Percentiles rank a stretch among this genome's conserved stretches.
phyloP scores from a whole-genome alignment of 2,888 invertebrate species.

The Lasioglossum marginatum region DNA sequence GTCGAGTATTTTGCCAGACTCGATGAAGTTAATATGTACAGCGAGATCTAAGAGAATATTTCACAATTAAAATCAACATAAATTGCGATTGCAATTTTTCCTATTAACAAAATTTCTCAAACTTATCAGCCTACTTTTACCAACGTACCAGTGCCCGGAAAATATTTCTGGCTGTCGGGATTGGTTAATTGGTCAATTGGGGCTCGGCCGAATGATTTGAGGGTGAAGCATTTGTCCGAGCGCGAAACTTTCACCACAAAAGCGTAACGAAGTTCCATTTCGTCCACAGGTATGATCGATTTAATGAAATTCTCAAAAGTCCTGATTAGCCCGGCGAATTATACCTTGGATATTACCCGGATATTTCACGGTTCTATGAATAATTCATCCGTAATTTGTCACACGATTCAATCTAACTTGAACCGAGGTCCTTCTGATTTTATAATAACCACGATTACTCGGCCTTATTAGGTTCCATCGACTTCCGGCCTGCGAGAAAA shows the following conservation, averaged over 20 bases:
- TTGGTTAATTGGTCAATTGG: not conserved
- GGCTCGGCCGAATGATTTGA: not conserved
- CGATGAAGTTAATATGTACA: not conserved
- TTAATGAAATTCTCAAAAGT: conserved; percentile 53
- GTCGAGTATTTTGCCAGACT: not conserved
- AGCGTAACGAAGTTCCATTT: conserved; percentile 14
- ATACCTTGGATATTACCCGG: conserved; percentile 49
- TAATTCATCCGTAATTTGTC: conserved; percentile 63
- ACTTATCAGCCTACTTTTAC: not conserved
- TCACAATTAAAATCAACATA: not conserved
- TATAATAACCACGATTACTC: not conserved
- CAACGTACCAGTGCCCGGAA: not conserved
- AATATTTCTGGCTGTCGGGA: not conserved
- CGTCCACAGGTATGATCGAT: conserved; percentile 40
- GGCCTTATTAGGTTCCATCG: conserved; percentile 8
- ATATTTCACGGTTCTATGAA: conserved; percentile 57
- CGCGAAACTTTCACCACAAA: not conserved
- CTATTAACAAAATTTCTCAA: not conserved
- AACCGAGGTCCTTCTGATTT: conserved; percentile 40
- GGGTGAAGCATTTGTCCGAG: not conserved
- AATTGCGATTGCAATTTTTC: not conserved
- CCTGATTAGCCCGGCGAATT: conserved; percentile 39
- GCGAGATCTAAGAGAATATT: not conserved
- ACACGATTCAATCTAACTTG: conserved; percentile 62
- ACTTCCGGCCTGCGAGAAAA: not conserved